phyloP scores from a whole-genome alignment of 2,888 invertebrate genomes.

The Schizaphis graminum region DNA sequence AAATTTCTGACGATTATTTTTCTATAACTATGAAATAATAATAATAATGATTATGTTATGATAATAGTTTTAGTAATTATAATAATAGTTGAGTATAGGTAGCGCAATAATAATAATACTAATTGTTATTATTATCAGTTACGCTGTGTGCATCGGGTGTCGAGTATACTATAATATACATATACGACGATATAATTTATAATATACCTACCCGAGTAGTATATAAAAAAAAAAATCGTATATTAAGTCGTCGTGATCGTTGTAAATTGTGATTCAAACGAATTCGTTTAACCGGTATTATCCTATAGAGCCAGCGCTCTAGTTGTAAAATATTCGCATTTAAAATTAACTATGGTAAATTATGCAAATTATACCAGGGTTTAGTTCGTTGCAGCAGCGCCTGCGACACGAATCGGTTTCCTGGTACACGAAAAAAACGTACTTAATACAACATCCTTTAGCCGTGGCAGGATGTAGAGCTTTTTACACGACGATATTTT shows the following conservation, averaged over 20 bases:
- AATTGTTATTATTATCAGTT: background rate
- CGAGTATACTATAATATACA: background rate
- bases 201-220: background rate
- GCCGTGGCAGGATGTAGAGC: background rate
- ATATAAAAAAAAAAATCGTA: background rate
- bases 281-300: constrained; percentile 39
- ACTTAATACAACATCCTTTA: background rate
- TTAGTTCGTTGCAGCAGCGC: background rate
- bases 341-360: constrained; percentile 51
- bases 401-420: constrained; percentile 1
- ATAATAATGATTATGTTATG: background rate
- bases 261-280: constrained; percentile 22
- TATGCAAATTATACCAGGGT: constrained; percentile 26
- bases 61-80: background rate
- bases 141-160: background rate
- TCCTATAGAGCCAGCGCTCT: background rate
- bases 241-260: constrained; percentile 30
- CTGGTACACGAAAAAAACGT: background rate
- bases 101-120: background rate
- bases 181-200: background rate
- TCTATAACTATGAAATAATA: background rate
- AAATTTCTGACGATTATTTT: background rate
- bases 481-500: background rate
- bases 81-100: background rate
- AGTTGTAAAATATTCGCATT: constrained; percentile 51